Base-by-base conservation (phyloP, 2,797 vertebrate species). In the Malurus splendens region DNA sequence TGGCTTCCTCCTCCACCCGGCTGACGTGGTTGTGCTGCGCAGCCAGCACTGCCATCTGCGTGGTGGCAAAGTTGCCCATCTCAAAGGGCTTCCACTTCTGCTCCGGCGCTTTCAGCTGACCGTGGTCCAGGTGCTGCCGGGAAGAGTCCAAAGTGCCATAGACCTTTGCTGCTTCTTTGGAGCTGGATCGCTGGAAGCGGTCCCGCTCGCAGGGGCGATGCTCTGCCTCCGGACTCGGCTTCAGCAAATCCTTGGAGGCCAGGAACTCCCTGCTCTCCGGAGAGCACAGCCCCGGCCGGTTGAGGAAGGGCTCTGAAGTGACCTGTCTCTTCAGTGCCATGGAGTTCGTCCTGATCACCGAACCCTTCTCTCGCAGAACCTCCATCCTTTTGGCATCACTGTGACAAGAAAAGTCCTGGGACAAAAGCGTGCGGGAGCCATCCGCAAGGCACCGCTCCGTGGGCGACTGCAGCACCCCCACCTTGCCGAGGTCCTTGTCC, bases 71-170 rank as follows among this genome's bases (percentile, higher is more conserved):
- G 94, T 98, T 98, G 25, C 97, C 97, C 97, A 99, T 97, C 85
- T 98, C 98, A 14, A 99, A 98, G 55, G 97, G 97, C 41, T 98
- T 99, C 98, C 98, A 99, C 92, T 99, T 99, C 73, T 97, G 97
- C 89, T 99, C 99, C 0, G 96, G 92, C 0, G 96, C 96, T 79
- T 97, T 97, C 38, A 95, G 82, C 38, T 96, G 80, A 71, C 93
- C 38, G 0, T 95, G 91, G 23, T 97, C 96, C 16, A 96, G 92
- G 27, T 97, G 97, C 16, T 97, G 96, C 65, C 96, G 86, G 14
- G 92, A 92, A 2, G 97, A 94, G 81, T 98, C 98, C 93, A 97
- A 91, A 83, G 96, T 94, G 70, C 97, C 86, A 1, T 97, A 98
- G 4, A 96, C 91, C 80, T 97, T 97, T 4, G 95, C 81, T 0